phyloP scores from a whole-genome alignment of 2,797 vertebrate genomes.

The Cossypha polioptera region DNA sequence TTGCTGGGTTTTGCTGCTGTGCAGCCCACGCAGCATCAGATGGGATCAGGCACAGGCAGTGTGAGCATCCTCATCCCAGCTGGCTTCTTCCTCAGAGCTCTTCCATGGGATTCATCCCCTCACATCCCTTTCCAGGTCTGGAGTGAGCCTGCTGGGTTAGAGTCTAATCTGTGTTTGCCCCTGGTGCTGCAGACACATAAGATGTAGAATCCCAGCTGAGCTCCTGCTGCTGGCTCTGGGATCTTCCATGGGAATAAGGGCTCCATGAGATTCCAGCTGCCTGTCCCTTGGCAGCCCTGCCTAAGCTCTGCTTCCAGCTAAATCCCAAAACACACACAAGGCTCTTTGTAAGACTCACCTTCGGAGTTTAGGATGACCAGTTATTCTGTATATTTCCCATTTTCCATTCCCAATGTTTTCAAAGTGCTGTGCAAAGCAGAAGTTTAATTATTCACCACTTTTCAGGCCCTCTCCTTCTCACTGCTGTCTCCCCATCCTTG shows the following conservation, averaged over 20 bases:
- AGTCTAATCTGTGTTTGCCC: not conserved
- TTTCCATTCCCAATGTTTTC: not conserved
- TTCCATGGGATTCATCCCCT: not conserved
- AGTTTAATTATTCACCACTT: not conserved
- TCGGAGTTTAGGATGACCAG: not conserved
- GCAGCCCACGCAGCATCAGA: not conserved
- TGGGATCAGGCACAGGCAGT: accelerated
- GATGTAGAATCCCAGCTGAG: not conserved
- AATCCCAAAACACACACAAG: not conserved
- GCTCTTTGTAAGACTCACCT: not conserved
- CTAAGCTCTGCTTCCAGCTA: not conserved
- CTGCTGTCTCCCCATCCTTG: not conserved
- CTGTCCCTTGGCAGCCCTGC: not conserved
- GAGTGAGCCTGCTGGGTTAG: not conserved
- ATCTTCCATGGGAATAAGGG: not conserved
- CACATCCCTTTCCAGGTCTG: not conserved
- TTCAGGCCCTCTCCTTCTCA: not conserved
- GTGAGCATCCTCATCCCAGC: not conserved
- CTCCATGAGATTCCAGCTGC: not conserved
- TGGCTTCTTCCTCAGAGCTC: not conserved
- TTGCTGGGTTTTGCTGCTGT: accelerated
- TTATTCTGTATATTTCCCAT: not conserved
- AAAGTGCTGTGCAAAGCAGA: not conserved
- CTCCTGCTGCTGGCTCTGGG: not conserved
- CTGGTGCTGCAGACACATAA: not conserved